These are phyloP conservation scores for Callyntrura guangdongensis DNA, from an alignment of 2,888 invertebrate species.

Conservation along the genomic window DNA sequence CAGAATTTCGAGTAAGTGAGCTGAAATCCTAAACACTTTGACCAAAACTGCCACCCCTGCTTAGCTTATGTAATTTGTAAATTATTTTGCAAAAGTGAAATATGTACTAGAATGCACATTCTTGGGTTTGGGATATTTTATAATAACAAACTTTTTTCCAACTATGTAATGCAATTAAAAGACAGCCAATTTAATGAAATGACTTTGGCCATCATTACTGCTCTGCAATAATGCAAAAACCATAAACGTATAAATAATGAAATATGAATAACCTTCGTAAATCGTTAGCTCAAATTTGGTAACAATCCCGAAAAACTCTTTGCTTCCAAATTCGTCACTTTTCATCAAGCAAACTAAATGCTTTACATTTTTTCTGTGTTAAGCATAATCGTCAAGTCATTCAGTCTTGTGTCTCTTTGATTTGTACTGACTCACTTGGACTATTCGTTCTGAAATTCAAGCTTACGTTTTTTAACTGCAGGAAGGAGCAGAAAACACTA, in stretches of 20 bases:
- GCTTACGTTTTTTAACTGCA: background rate
- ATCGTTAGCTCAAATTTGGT: background rate
- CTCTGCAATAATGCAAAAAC: background rate
- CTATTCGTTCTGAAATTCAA: conserved; percentile 68
- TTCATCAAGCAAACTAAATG: conserved; percentile 10
- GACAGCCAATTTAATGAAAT: background rate
- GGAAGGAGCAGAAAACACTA: background rate
- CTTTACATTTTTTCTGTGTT: conserved; percentile 13
- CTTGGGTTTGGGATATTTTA: too few relatives aligned
- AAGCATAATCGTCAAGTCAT: conserved; percentile 72
- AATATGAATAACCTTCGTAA: background rate
- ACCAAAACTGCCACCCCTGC: too few relatives aligned
- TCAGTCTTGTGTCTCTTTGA: conserved; percentile 73
- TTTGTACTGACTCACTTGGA: conserved; percentile 78
- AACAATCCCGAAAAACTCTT: background rate
- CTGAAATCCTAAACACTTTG: too few relatives aligned
- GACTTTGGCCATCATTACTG: background rate
- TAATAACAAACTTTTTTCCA: too few relatives aligned
- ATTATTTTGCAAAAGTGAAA: too few relatives aligned
- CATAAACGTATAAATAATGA: background rate
- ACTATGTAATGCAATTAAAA: too few relatives aligned
- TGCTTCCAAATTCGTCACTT: background rate
- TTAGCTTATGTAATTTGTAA: too few relatives aligned
- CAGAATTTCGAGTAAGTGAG: too few relatives aligned
- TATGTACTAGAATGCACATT: too few relatives aligned